These are phyloP conservation scores for Eulemur rufifrons DNA, from an alignment of 2,113 vertebrate genomes.

Conservation along the genomic window DNA sequence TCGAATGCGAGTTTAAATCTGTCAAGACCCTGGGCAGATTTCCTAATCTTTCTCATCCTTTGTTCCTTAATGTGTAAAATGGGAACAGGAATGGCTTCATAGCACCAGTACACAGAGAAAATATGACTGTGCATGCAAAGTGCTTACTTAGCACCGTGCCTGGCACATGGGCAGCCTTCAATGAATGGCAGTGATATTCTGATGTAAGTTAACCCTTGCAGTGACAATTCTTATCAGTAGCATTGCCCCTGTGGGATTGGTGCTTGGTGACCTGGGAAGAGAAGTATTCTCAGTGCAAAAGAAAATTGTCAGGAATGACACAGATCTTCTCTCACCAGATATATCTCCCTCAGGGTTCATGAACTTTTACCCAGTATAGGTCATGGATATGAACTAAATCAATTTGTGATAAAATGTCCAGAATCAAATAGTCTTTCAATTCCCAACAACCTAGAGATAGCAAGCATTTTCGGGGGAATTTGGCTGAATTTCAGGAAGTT, in stretches of 20 bases:
- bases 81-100: not conserved
- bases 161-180: not conserved
- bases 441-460: not conserved
- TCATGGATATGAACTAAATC: not conserved
- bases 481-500: conserved; percentile 37
- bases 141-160: not conserved
- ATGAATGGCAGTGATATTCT: not conserved
- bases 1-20: not conserved
- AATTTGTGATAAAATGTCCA: conserved; percentile 36
- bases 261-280: not conserved
- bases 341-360: not conserved
- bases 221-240: not conserved
- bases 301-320: not conserved
- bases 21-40: not conserved
- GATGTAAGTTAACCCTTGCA: not conserved
- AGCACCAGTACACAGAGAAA: not conserved
- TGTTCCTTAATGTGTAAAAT: not conserved
- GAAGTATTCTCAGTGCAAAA: not conserved
- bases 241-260: not conserved
- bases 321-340: not conserved
- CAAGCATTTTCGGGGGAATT: not conserved
- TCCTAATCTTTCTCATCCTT: not conserved
- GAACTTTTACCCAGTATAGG: not conserved
- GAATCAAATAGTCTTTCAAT: conserved; percentile 46
- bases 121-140: not conserved